Evolutionary conservation across 2,888 invertebrate genomes (phyloP), one percentile per base, ranked within the genome.

Genomic region (Listrodromus nycthemerus): DNA sequence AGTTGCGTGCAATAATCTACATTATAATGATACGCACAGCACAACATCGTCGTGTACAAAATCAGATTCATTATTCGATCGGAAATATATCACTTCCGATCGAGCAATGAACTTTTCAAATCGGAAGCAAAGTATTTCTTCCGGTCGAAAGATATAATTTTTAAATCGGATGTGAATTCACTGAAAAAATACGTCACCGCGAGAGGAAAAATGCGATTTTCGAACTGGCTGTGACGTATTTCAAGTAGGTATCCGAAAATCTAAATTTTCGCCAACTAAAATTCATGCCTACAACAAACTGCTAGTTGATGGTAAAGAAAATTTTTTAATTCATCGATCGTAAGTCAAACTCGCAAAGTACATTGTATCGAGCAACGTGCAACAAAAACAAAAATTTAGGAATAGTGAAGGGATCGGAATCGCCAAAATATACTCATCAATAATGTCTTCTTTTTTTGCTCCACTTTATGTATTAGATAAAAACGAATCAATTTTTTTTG

Each of bases 311-410:
- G 8, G 10, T 5, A 52, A 52, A 52, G 19, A 3, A 52, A 73
- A 71, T 58, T 24, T 0, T 65, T 78, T 80, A 78, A 74, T 73
- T 69, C 77, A 77, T 52, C 45, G 55, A 77, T 66, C 27, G 65
- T 55, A 45, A n/a, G 13, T 27, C 19, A 37, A 37, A 27, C 55
- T 37, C 21, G 33, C 24, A 3, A 55, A 37, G 7, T 37, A 33
- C 55, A 19, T 33, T 70, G 33, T 30, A 48, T 27, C n/a, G 52
- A 37, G 21, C 21, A 4, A 70, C 70, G 71, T 41, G 58, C 52
- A 70, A 70, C 33, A 37, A 30, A 61, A 55, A 50, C 50, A 6
- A 50, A 55, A 55, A 52, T 52, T 13, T 10, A 33, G 61, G 30
- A 61, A 30, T 33, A 33, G 27, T 16, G 33, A 61, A 33, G 7